phyloP scores from a whole-genome alignment of 2,888 invertebrate species.

The Torymus tubicola region DNA sequence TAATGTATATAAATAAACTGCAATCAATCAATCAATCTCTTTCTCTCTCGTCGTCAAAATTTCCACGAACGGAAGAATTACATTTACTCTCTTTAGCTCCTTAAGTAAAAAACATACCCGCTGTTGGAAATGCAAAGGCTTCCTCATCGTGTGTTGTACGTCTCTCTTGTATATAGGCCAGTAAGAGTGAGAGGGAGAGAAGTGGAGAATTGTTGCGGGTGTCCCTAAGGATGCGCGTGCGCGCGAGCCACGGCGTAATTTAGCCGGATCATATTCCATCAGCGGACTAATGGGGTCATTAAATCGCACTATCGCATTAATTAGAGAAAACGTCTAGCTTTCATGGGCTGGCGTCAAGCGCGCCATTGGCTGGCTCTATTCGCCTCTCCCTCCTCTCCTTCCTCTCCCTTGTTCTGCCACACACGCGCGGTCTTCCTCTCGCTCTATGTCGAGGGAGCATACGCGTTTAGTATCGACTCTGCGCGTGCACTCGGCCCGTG shows the following conservation, averaged over 20 bases:
- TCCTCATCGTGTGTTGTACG: too few relatives aligned
- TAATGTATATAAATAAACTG: too few relatives aligned
- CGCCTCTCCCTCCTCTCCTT: background rate
- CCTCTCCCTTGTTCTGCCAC: too few relatives aligned
- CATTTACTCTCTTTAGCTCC: too few relatives aligned
- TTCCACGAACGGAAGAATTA: too few relatives aligned
- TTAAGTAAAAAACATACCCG: too few relatives aligned
- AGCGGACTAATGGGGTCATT: conserved; percentile 53
- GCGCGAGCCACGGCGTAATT: conserved; percentile 36
- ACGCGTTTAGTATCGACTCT: conserved; percentile 32
- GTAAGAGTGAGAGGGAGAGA: background rate
- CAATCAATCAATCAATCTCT: too few relatives aligned
- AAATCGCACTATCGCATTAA: conserved; percentile 51
- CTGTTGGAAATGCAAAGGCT: too few relatives aligned
- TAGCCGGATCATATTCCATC: conserved; percentile 54
- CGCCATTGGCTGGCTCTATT: background rate
- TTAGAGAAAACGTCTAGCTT: conserved; percentile 53
- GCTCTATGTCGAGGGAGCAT: too few relatives aligned
- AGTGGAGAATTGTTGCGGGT: background rate
- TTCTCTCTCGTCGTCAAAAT: too few relatives aligned
- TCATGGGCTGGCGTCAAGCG: conserved; percentile 20
- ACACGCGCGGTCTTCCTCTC: too few relatives aligned
- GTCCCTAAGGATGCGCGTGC: conserved; percentile 31
- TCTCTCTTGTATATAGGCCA: background rate
- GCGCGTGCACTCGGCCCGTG: background rate